A percentile compares a stretch with the other conserved stretches of the same genome.
These are phyloP conservation scores for Podargus strigoides DNA, from an alignment of 2,797 vertebrate species.

Conservation along the genomic window DNA sequence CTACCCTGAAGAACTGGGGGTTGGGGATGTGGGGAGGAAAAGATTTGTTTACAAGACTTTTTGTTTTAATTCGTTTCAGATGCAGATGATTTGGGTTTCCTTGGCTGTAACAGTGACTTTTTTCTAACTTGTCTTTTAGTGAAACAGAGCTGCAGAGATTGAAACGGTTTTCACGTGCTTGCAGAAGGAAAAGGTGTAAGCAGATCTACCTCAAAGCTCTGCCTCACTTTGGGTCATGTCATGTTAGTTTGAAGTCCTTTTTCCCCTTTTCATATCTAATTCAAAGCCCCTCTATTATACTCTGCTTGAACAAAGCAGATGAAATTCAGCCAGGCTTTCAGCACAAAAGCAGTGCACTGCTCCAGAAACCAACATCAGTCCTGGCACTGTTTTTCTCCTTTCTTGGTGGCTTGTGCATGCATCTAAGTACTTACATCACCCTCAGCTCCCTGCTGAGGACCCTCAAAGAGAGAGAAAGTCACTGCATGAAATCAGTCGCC, in stretches of 20 bases:
- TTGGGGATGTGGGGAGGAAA: background rate
- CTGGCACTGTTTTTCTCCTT: background rate
- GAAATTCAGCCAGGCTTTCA: background rate
- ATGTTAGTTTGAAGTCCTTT: background rate
- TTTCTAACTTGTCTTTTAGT: background rate
- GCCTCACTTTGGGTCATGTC: rapidly evolving
- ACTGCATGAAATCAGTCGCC: background rate
- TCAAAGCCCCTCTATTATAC: background rate
- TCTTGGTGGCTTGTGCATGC: background rate
- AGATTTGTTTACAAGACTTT: background rate
- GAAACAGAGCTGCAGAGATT: background rate
- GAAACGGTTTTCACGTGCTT: background rate
- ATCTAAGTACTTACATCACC: background rate
- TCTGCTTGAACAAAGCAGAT: background rate
- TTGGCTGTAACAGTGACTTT: background rate
- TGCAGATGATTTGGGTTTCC: background rate
- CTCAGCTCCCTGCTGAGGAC: background rate
- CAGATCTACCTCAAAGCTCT: background rate
- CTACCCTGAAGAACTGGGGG: background rate
- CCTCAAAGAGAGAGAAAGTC: background rate
- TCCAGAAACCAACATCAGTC: background rate
- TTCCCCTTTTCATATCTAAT: background rate
- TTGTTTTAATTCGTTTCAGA: background rate
- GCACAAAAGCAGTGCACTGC: background rate
- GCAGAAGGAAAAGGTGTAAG: background rate